Percentiles rank a stretch among this genome's conserved stretches.
Conservation (phyloP, 2,797 vertebrate genomes). For the Liasis olivaceus region DNA sequence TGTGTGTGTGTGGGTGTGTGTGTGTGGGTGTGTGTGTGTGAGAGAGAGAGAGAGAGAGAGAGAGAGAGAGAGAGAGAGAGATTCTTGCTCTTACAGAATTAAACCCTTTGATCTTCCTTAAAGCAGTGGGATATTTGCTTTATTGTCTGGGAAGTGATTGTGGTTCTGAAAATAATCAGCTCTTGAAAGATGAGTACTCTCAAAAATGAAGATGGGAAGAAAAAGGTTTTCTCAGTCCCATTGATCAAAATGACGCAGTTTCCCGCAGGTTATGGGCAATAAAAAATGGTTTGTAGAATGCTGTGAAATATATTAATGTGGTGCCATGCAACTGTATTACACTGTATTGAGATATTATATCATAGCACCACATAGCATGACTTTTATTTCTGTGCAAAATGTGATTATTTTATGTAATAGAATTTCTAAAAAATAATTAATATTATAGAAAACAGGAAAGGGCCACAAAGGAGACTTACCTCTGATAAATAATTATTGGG, state of each 20-base stretch:
- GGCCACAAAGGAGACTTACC: slow-evolving; percentile 27
- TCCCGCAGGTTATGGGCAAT: slow-evolving; percentile 22
- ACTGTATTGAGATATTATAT: slow-evolving; percentile 25
- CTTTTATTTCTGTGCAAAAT: slow-evolving; percentile 48
- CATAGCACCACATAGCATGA: slow-evolving; percentile 34
- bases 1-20: neutral
- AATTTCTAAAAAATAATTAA: slow-evolving; percentile 36
- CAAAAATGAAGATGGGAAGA: slow-evolving; percentile 42
- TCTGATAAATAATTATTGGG: slow-evolving; percentile 18
- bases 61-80: too few species aligned
- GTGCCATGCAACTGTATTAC: slow-evolving; percentile 20
- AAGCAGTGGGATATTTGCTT: slow-evolving; percentile 14
- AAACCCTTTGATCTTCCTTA: slow-evolving; percentile 25
- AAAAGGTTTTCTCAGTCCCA: slow-evolving; percentile 8
- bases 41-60: neutral
- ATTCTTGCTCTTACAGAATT: slow-evolving; percentile 8
- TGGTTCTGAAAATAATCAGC: slow-evolving; percentile 1
- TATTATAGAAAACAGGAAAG: slow-evolving; percentile 40
- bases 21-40: neutral
- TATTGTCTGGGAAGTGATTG: slow-evolving; percentile 25
- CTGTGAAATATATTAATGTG: slow-evolving; percentile 50
- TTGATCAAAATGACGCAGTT: slow-evolving; percentile 32
- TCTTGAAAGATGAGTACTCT: slow-evolving; percentile 30
- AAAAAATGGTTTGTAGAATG: slow-evolving; percentile 37
- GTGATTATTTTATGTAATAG: slow-evolving; percentile 51